Percentiles rank a stretch among this genome's conserved stretches.
Evolutionary conservation across 2,113 vertebrate genomes (phyloP).

Genomic region (Xiphophorus couchianus): DNA sequence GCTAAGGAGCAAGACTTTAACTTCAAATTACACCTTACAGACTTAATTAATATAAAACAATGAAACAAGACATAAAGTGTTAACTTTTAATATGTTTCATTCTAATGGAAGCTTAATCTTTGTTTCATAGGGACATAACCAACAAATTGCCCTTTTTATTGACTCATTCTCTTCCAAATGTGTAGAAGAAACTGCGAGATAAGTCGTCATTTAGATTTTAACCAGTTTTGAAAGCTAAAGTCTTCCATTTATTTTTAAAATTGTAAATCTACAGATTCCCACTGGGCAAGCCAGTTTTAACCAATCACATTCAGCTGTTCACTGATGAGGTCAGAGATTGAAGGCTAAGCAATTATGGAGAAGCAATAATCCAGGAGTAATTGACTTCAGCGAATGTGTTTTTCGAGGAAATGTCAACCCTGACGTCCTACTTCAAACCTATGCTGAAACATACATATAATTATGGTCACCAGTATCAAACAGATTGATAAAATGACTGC

Average conservation of each 20-base stretch:
- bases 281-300: neutral
- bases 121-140: neutral
- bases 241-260: neutral
- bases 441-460: neutral
- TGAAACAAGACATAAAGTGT: neutral
- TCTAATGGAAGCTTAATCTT: neutral
- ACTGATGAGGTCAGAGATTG: neutral
- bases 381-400: neutral
- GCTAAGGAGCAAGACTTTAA: neutral
- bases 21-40: neutral
- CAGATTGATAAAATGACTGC: neutral
- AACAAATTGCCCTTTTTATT: neutral
- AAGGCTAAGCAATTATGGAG: neutral
- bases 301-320: neutral
- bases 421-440: neutral
- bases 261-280: neutral
- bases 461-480: constrained; percentile 7
- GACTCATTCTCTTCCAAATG: neutral
- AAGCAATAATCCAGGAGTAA: neutral
- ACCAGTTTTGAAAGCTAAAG: neutral
- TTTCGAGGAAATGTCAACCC: neutral
- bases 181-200: neutral
- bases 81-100: neutral
- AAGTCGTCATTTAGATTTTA: neutral
- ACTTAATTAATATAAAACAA: neutral